Evolutionary conservation across 2,113 vertebrate genomes (phyloP), one percentile per base, ranked within the genome.

Genomic region (Barbus barbus): DNA sequence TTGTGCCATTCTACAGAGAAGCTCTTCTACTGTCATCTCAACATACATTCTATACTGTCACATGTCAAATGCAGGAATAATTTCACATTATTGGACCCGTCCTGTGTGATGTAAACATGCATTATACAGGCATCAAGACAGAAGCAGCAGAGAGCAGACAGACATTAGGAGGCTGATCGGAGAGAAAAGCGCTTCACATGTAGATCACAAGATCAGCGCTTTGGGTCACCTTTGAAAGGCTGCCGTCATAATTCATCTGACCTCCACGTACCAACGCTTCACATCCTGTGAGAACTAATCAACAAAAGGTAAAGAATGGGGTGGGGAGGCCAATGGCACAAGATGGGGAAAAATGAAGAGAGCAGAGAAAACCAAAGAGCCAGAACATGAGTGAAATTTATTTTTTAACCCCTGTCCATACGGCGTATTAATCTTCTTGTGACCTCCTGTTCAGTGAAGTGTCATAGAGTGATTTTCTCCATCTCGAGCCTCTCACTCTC

Each of bases 361-460:
- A 89, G 83, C 86, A 83, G 82, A 65, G 65, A 65, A 86, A 91
- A 90, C 90, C 91, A 89, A 89, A 86, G 88, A 92, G 89, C 89
- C 90, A 90, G 88, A 92, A 85, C 61, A 75, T 79, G 87, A 86
- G 90, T 88, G 87, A 91, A 92, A 94, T 94, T 90, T 92, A 87
- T 92, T 92, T 92, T 92, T 89, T 90, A 91, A 92, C 92, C 94
- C 91, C 94, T 94, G 93, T 93, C 94, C 92, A 91, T 92, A 89
- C 91, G 92, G 92, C 94, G 91, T 96, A 97, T 97, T 95, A 96
- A 97, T 98, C 96, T 97, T 94, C 93, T 91, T 83, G 93, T 85
- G 94, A 96, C 95, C 95, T 94, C 94, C 93, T 94, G 94, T 94
- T 94, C 94, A 92, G 92, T 90, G 91, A 94, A 94, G 93, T 95